Evolutionary conservation across 2,797 vertebrate species (phyloP).

Genomic region (Enteromius radiatus): DNA sequence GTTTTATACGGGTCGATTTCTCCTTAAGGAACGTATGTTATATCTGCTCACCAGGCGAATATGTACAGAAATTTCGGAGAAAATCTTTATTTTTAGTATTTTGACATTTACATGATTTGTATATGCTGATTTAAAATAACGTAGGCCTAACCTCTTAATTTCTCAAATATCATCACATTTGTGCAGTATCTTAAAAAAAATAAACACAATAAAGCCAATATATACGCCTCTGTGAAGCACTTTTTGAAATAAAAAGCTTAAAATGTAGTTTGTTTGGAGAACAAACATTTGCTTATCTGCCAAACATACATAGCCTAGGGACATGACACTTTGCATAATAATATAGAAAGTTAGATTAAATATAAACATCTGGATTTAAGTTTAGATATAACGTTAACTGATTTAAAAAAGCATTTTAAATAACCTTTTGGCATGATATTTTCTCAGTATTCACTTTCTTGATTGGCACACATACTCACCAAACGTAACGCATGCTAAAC

Average conservation of each 20-base stretch:
- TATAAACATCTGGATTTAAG: neutral
- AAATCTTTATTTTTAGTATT: neutral
- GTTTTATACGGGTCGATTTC: neutral
- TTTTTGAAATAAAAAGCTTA: neutral
- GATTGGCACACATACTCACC: conserved; percentile 23
- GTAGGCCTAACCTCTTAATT: neutral
- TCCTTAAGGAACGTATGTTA: too few relatives aligned
- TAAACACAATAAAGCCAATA: neutral
- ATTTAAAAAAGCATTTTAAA: neutral
- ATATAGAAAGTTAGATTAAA: neutral
- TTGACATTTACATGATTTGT: neutral
- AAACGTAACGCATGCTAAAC: neutral
- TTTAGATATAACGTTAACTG: neutral
- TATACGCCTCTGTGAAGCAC: neutral
- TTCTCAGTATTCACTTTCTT: neutral
- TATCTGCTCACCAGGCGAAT: neutral
- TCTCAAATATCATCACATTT: neutral
- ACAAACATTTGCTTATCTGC: conserved; percentile 11
- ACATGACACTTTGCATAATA: neutral
- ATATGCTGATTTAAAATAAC: neutral
- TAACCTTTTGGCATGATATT: neutral
- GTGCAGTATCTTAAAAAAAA: neutral
- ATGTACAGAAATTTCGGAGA: neutral
- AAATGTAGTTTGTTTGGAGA: neutral
- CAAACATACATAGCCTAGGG: neutral